Percentiles rank a stretch among this genome's conserved stretches.
phyloP scores from a whole-genome alignment of 2,113 vertebrate genomes.

The Gobiocypris rarus region DNA sequence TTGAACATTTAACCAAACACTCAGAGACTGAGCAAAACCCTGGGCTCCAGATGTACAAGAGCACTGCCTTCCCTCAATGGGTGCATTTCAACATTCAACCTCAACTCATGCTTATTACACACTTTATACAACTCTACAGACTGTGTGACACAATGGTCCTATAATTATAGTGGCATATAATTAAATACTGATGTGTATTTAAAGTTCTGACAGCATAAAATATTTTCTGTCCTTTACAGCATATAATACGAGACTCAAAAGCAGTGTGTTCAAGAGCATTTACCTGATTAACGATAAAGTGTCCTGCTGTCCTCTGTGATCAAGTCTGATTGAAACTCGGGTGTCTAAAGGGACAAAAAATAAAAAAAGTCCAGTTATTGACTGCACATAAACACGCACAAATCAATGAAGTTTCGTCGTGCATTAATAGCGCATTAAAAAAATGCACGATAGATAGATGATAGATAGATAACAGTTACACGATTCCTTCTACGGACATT shows the following conservation, averaged over 20 bases:
- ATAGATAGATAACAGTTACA: neutral
- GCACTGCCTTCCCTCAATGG: slow-evolving; percentile 67
- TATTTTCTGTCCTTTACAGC: neutral
- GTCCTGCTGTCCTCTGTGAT: slow-evolving; percentile 94
- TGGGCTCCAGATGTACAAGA: slow-evolving; percentile 90
- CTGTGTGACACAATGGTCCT: neutral
- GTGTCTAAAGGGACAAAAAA: slow-evolving; percentile 79
- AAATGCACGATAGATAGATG: neutral
- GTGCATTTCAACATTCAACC: neutral
- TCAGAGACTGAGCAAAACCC: slow-evolving; percentile 89
- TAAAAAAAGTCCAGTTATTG: slow-evolving; percentile 61
- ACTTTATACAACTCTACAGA: neutral
- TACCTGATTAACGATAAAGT: slow-evolving; percentile 95
- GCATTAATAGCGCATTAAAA: neutral
- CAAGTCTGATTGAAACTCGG: slow-evolving; percentile 93
- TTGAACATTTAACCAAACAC: slow-evolving; percentile 98
- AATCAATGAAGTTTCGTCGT: neutral
- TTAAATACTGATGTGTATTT: neutral
- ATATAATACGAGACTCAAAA: neutral
- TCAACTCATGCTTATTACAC: neutral
- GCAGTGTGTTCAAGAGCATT: slow-evolving; percentile 70
- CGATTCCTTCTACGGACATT: slow-evolving; percentile 4
- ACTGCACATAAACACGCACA: neutral
- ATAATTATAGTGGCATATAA: too few species aligned
- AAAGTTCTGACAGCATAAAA: neutral